Percentiles rank a stretch among this genome's conserved stretches.
phyloP scores from a whole-genome alignment of 2,797 vertebrate species.

The Podargus strigoides region DNA sequence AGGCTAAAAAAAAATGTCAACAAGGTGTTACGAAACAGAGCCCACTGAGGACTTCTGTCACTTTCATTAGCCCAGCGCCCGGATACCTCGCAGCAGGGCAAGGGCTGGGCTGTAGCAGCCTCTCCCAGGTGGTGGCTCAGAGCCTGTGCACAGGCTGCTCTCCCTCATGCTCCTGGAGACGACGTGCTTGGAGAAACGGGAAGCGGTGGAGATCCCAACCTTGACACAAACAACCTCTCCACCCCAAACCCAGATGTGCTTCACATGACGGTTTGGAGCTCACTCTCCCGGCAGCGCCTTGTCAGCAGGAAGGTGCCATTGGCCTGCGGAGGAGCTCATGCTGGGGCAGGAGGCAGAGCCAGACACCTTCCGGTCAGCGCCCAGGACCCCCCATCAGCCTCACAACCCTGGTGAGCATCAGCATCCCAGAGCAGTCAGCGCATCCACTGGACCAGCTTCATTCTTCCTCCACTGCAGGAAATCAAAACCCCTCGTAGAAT shows the following conservation, averaged over 20 bases:
- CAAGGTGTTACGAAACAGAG: background rate
- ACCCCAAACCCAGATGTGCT: background rate
- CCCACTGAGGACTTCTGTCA: background rate
- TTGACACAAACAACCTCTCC: background rate
- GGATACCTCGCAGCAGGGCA: background rate
- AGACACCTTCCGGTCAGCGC: background rate
- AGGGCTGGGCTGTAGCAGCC: background rate
- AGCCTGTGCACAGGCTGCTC: background rate
- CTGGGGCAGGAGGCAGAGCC: background rate
- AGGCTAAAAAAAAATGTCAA: background rate
- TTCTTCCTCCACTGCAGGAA: background rate
- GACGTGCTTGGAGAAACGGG: background rate
- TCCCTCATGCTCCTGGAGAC: background rate
- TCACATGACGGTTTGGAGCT: accelerated
- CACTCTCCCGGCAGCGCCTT: accelerated
- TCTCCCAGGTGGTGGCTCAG: background rate
- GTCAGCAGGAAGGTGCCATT: background rate
- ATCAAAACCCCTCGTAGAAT: background rate
- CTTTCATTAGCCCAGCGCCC: background rate
- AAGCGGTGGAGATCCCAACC: background rate
- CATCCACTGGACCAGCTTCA: accelerated
- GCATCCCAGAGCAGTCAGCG: background rate
- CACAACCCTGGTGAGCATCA: accelerated
- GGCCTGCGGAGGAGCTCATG: background rate
- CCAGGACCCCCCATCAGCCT: background rate